These are phyloP conservation scores for Xenopus petersii DNA, from an alignment of 2,797 vertebrate species.

Conservation along the genomic window DNA sequence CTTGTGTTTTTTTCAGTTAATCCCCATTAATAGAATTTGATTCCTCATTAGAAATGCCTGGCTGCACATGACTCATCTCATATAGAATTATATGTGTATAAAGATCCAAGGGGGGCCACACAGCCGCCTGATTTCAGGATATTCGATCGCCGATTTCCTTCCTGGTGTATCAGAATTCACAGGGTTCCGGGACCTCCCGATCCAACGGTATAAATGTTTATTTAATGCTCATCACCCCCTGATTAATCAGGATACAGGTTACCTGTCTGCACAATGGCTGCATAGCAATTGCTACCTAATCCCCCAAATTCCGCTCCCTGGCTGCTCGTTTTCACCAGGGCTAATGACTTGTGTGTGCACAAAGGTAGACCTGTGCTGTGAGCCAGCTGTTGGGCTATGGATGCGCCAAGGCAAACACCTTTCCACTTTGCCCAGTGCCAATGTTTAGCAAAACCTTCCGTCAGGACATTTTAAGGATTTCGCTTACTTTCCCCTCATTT, in stretches of 20 bases:
- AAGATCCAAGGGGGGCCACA: too few species aligned
- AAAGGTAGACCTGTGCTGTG: conserved; percentile 49
- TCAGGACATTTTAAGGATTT: background rate
- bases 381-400: conserved; percentile 14
- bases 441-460: conserved; percentile 20
- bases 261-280: conserved; percentile 45
- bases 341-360: conserved; percentile 52
- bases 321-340: conserved; percentile 43
- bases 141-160: too few species aligned
- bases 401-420: conserved; percentile 54
- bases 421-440: conserved; percentile 50
- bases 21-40: too few species aligned
- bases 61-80: too few species aligned
- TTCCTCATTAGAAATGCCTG: too few species aligned
- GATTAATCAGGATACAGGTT: conserved; percentile 38
- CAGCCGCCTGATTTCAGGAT: too few species aligned
- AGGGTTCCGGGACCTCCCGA: too few species aligned
- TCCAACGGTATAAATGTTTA: background rate
- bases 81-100: too few species aligned
- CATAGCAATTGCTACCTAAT: conserved; percentile 49
- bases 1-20: too few species aligned
- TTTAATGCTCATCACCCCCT: conserved; percentile 28
- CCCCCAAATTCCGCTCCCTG: conserved; percentile 39
- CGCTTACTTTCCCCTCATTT: conserved; percentile 28
- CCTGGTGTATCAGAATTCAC: background rate